Evolutionary conservation across 2,888 invertebrate genomes (phyloP).

Genomic region (Nephrotoma appendiculata): DNA sequence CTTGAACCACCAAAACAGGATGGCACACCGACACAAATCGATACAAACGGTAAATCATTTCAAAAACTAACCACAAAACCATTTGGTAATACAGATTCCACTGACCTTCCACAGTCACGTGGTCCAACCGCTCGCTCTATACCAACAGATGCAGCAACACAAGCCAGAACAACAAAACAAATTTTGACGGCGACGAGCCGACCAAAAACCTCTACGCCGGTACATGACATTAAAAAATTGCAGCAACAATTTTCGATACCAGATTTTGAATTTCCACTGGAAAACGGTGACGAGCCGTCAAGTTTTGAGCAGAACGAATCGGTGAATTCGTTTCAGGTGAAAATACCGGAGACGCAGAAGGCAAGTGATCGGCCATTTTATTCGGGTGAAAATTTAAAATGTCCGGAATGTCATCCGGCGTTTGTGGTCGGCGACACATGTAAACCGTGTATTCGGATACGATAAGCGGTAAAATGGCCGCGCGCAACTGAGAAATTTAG

Average conservation of each 20-base stretch:
- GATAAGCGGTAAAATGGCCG: constrained; percentile 12
- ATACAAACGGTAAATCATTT: neutral
- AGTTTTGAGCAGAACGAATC: constrained; percentile 40
- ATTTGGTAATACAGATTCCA: constrained; percentile 5
- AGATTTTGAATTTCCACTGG: constrained; percentile 44
- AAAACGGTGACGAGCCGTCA: constrained; percentile 36
- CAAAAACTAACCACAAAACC: constrained; percentile 9
- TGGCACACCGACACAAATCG: constrained; percentile 26
- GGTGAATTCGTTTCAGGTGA: constrained; percentile 45
- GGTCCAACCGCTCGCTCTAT: constrained; percentile 18
- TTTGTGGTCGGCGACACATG: constrained; percentile 47
- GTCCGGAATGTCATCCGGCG: constrained; percentile 49
- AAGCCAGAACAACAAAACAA: neutral
- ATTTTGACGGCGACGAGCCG: neutral
- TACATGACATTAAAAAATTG: constrained; percentile 35
- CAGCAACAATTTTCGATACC: constrained; percentile 45
- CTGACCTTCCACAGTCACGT: neutral
- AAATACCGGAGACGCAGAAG: constrained; percentile 33
- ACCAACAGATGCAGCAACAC: neutral
- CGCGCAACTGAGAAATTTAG: neutral
- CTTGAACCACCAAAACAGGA: constrained; percentile 39
- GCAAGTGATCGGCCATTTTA: constrained; percentile 26
- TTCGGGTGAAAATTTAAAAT: constrained; percentile 41
- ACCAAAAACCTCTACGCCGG: constrained; percentile 8
- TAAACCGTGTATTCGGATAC: constrained; percentile 44